Percentiles rank a stretch among this genome's conserved stretches.
phyloP scores from a whole-genome alignment of 2,113 vertebrate genomes.

The Otolemur garnettii region DNA sequence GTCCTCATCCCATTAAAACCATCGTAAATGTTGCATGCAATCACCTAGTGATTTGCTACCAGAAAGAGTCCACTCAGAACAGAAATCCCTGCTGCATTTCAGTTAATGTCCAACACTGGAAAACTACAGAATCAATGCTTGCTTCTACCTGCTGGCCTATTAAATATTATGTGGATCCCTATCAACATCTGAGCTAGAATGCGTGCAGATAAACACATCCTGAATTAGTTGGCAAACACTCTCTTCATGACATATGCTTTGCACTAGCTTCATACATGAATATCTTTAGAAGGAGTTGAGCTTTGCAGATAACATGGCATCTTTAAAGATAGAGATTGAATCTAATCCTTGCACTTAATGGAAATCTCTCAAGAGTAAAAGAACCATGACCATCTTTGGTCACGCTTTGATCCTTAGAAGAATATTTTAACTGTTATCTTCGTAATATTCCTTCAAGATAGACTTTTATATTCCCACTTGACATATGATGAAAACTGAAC shows the following conservation, averaged over 20 bases:
- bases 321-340: not conserved
- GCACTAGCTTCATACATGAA: accelerated
- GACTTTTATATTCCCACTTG: not conserved
- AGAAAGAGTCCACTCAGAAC: constrained; percentile 15
- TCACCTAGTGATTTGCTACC: not conserved
- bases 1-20: not conserved
- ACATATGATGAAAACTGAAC: not conserved
- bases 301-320: not conserved
- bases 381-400: not conserved
- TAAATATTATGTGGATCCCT: not conserved
- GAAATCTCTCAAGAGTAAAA: not conserved
- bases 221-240: not conserved
- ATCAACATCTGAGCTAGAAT: not conserved
- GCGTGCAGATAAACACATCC: not conserved
- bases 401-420: not conserved
- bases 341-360: not conserved
- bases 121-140: not conserved
- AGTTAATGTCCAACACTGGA: not conserved
- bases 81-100: not conserved
- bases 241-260: not conserved
- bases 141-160: not conserved
- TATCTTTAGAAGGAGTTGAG: not conserved
- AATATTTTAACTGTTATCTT: not conserved
- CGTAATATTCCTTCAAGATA: not conserved
- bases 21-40: constrained; percentile 45